Base-by-base conservation (phyloP, 2,113 vertebrate genomes). In the Microcebus griseorufus region DNA sequence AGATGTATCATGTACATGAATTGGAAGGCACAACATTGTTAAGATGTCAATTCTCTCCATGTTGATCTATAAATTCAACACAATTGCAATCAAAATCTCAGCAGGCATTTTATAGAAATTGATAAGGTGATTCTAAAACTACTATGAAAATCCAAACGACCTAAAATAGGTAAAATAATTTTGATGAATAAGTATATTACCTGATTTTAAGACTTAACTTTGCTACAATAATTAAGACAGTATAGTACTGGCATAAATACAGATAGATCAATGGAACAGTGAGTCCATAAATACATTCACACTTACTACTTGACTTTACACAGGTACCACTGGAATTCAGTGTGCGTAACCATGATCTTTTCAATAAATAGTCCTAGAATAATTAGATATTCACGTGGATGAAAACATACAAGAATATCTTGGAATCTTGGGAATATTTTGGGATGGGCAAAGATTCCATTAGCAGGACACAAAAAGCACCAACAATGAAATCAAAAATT, bases 201-300 rank as follows among this genome's bases (percentile, higher is more conserved):
- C 69, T 64, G 27, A 93, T 79, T 84, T 83, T 83, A 88, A 91
- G 32, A 78, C 25, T 76, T 87, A 95, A 95, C 32, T 93, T 83
- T 72, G 37, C n/a, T 76, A 65, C 0, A 65, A 88, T 72, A 93
- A 73, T 62, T 75, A 87, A 76, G 42, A 62, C 39, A 82, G 3
- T 85, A 20, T 16, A 80, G 12, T 64, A 79, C 0, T 84, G 18
- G n/a, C 32, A 88, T 92, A 95, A 85, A 37, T 11, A 80, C 32
- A 90, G 42, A 93, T 1, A 89, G 16, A 85, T 73, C 45, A 88
- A 27, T 48, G 22, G 86, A 90, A 93, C 37, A 13, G 18, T 45
- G 48, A 60, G 55, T 67, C 45, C 37, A 92, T 76, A 92, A 73
- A 90, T 80, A 96, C 8, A 85, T 34, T 73, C 55, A 48, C 62